A percentile compares a stretch with the other conserved stretches of the same genome.
These are phyloP conservation scores for Lordiphosa andalusiaca DNA, from an alignment of 2,888 invertebrate species.

Conservation along the genomic window DNA sequence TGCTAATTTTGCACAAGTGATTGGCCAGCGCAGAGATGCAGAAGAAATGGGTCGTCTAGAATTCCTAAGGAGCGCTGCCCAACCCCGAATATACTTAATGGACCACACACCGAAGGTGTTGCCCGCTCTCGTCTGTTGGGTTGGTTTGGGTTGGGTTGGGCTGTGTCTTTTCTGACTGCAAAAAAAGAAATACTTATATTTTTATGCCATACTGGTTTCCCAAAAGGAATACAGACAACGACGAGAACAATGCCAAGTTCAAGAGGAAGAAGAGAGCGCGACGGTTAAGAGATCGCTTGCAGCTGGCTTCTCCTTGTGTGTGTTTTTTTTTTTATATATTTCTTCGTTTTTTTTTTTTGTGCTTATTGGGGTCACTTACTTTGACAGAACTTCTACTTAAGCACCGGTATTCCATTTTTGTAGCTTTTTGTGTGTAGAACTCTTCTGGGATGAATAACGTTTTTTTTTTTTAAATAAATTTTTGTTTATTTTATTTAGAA, in stretches of 20 bases:
- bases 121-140: slow-evolving; percentile 6
- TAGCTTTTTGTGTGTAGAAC: slow-evolving; percentile 29
- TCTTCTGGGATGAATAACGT: slow-evolving; percentile 18
- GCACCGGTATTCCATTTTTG: slow-evolving; percentile 80
- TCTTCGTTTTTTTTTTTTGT: slow-evolving; percentile 61
- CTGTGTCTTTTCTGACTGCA: slow-evolving; percentile 8
- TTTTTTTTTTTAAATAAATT: slow-evolving; percentile 32
- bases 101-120: slow-evolving; percentile 10
- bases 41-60: slow-evolving; percentile 56
- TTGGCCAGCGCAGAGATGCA: slow-evolving; percentile 28
- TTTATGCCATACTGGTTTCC: slow-evolving; percentile 70
- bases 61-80: slow-evolving; percentile 22
- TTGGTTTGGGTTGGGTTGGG: slow-evolving; percentile 17
- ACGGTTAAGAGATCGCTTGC: slow-evolving; percentile 34
- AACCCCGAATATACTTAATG: slow-evolving; percentile 4
- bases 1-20: slow-evolving; percentile 64
- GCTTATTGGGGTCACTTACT: slow-evolving; percentile 80
- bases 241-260: slow-evolving; percentile 54
- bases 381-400: slow-evolving; percentile 79
- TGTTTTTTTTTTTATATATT: slow-evolving; percentile 10
- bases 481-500: slow-evolving; percentile 29
- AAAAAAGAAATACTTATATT: slow-evolving; percentile 30
- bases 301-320: slow-evolving; percentile 30
- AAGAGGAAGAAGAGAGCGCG: slow-evolving; percentile 18
- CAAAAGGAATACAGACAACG: slow-evolving; percentile 57